Evolutionary conservation across 2,113 vertebrate genomes (phyloP), one percentile per base, ranked within the genome.

Genomic region (Phalacrocorax pelagicus): DNA sequence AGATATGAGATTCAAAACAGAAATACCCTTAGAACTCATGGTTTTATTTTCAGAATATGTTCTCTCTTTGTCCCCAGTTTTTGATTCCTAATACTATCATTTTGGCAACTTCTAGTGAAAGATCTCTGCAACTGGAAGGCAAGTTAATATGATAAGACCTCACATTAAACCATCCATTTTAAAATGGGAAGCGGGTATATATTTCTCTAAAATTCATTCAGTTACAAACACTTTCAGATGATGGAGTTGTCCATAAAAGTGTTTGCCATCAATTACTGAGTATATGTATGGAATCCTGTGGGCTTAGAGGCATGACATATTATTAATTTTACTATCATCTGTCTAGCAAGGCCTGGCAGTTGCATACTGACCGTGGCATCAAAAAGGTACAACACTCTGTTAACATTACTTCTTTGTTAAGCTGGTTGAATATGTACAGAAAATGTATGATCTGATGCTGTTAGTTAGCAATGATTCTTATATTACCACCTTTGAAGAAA

Each of bases 1-100:
- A 97, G 91, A 89, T 94, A 84, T 72, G 63, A 92, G 87, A 90
- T 81, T 75, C 55, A 95, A 97, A 97, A 65, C 65, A 96, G 80
- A 93, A 94, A 89, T 90, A 70, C 65, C 74, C 65, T 97, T 91
- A 85, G 83, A 97, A 93, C n/a, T 78, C n/a, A 49, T 11, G 17
- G 19, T 79, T 96, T 80, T 94, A 70, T 97, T 81, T 72, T 91
- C 94, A 90, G 46, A 36, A 14, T 81, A 57, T 54, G 2, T 89
- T 90, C 49, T 71, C 27, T 38, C 30, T 96, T 94, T 92, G 49
- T 84, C 38, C 38, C 8, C 7, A 6, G 14, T 75, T 82, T 91
- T 94, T 77, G 29, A 63, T 81, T 92, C 26, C 29, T 94, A 73
- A 59, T 61, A 14, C 34, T 93, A 65, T 51, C n/a, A 84, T 36